A percentile compares a stretch with the other conserved stretches of the same genome.
Evolutionary conservation across 1,140 invertebrate genomes (phyloP).

Genomic region (Laupala kohalensis): DNA sequence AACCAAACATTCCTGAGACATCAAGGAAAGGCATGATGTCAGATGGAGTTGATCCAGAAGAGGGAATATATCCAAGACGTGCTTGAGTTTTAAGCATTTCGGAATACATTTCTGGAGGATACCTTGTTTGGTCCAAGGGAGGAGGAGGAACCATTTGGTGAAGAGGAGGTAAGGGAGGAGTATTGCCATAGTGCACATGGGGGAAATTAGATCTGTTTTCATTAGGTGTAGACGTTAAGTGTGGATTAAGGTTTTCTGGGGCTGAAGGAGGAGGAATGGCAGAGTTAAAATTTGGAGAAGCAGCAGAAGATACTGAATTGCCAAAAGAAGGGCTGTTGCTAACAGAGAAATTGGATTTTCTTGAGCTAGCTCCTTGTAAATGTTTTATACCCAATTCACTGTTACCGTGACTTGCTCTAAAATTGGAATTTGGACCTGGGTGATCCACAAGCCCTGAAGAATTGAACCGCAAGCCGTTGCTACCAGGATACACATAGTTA

Average conservation of each 20-base stretch:
- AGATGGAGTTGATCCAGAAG: background rate
- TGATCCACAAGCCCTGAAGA: background rate
- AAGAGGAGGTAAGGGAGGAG: slow-evolving; percentile 5
- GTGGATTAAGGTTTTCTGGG: background rate
- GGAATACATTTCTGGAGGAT: slow-evolving; percentile 8
- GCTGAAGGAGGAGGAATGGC: background rate
- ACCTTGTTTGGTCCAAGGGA: background rate
- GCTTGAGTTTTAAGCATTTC: slow-evolving; percentile 3
- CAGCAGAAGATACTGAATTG: background rate
- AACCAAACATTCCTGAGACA: slow-evolving; percentile 9
- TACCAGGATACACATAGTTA: background rate
- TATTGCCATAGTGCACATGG: background rate
- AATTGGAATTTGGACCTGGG: background rate
- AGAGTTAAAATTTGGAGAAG: background rate
- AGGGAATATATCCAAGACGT: background rate
- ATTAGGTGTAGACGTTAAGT: background rate
- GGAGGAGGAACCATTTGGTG: slow-evolving; percentile 9
- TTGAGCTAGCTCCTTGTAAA: background rate
- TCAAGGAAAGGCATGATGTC: slow-evolving; percentile 8
- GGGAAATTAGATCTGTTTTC: background rate
- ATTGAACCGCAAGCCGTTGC: background rate
- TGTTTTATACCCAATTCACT: slow-evolving; percentile 1
- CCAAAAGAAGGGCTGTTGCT: background rate
- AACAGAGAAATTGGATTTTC: background rate
- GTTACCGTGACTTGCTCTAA: background rate